These are phyloP conservation scores for Matsumurasca onukii DNA, from an alignment of 1,140 invertebrate species.

Conservation along the genomic window DNA sequence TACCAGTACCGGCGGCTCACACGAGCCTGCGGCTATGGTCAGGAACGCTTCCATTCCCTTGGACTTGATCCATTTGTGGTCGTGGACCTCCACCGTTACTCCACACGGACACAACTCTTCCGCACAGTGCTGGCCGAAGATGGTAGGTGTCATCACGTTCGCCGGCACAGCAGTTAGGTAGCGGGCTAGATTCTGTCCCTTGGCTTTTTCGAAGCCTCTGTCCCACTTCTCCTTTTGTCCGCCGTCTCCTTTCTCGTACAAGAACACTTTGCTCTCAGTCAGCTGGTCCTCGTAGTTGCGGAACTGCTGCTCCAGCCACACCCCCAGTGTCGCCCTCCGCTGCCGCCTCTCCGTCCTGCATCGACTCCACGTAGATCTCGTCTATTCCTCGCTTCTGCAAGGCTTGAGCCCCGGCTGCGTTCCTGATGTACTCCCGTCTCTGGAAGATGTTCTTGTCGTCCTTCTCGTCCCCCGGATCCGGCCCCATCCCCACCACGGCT, in stretches of 20 bases:
- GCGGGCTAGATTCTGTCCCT: too few species aligned
- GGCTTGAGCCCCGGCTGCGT: conserved; percentile 50
- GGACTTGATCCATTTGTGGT: conserved; percentile 52
- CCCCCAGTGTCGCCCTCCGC: conserved; percentile 67
- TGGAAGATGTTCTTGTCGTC: conserved; percentile 50
- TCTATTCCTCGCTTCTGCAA: conserved; percentile 48
- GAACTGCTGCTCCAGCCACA: conserved; percentile 66
- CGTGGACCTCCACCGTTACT: conserved; percentile 48
- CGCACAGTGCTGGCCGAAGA: too few species aligned
- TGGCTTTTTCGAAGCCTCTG: too few species aligned
- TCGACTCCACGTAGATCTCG: conserved; percentile 63
- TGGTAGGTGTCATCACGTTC: conserved; percentile 81
- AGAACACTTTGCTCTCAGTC: conserved; percentile 48
- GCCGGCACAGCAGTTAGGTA: too few species aligned
- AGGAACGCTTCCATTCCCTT: conserved; percentile 58
- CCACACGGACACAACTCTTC: conserved; percentile 38
- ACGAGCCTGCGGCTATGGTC: conserved; percentile 55
- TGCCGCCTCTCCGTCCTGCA: conserved; percentile 69
- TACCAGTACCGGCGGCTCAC: conserved; percentile 54
- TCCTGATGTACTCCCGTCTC: conserved; percentile 50
- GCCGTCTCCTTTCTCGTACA: conserved; percentile 12
- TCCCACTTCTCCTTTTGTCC: conserved; percentile 74
- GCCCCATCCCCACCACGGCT: conserved; percentile 53
- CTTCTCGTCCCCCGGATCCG: conserved; percentile 47
- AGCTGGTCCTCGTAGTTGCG: conserved; percentile 58